These are phyloP conservation scores for Noturus placidus DNA, from an alignment of 2,113 vertebrate genomes.

Conservation along the genomic window DNA sequence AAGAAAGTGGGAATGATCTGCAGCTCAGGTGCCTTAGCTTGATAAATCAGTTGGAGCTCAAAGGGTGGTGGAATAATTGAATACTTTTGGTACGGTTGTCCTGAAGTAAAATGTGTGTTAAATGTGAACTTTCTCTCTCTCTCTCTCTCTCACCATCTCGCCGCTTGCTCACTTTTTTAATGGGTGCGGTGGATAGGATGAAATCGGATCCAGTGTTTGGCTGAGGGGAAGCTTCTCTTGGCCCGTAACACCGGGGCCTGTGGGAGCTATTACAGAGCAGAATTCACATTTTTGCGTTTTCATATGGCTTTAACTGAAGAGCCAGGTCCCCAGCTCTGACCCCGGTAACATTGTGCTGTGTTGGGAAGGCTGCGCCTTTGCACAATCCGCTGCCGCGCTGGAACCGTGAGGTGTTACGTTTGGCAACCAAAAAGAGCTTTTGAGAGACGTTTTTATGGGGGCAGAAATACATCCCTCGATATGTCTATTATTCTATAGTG, in stretches of 20 bases:
- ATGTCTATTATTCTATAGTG: constrained; percentile 57
- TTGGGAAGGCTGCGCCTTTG: constrained; percentile 53
- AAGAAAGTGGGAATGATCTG: constrained; percentile 36
- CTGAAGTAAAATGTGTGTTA: constrained; percentile 51
- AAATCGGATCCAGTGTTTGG: constrained; percentile 55
- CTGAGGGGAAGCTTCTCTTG: constrained; percentile 52
- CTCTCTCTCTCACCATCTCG: background rate
- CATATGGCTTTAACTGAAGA: constrained; percentile 58
- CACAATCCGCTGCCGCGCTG: constrained; percentile 43
- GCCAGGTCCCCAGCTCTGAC: constrained; percentile 48
- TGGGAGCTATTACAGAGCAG: constrained; percentile 56
- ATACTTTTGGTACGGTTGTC: constrained; percentile 54
- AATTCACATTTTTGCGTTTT: constrained; percentile 59
- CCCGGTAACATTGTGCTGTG: constrained; percentile 53
- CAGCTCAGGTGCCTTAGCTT: constrained; percentile 46
- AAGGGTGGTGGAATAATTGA: constrained; percentile 49
- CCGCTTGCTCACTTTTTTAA: constrained; percentile 14
- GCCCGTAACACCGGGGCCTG: constrained; percentile 45
- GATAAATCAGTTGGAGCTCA: constrained; percentile 52
- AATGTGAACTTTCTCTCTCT: constrained; percentile 39
- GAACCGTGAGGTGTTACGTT: constrained; percentile 56
- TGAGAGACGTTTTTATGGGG: constrained; percentile 55
- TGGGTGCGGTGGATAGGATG: constrained; percentile 46
- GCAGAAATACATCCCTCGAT: constrained; percentile 54
- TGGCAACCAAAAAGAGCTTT: constrained; percentile 52